Evolutionary conservation across 2,888 invertebrate species (phyloP), one percentile per base, ranked within the genome.

Genomic region (Catocala sponsa): DNA sequence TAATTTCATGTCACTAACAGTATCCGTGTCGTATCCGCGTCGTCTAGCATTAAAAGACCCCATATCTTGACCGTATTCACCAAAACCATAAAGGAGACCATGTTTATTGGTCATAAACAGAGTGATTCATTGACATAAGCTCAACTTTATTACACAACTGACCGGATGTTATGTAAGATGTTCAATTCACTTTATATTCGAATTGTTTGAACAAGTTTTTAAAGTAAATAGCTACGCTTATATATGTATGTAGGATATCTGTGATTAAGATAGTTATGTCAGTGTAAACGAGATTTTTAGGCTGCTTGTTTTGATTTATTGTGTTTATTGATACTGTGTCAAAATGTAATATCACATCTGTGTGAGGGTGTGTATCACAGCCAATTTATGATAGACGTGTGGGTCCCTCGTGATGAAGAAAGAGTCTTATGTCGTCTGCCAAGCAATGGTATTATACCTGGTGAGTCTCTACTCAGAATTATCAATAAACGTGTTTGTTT

Each of bases 71-170:
- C 71, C 68, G 62, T 63, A 67, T 70, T 65, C 62, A 57, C 13
- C 59, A 61, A 48, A 65, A 61, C 76, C 69, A 74, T 76, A 72
- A 74, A 73, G 64, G 68, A 68, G 73, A 44, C 60, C 15, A 68
- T 65, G 68, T 75, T 75, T 75, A 76, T 71, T 48, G 57, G 58
- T 68, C 46, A 74, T 75, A 74, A 76, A 76, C 66, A 46, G 43
- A 47, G 57, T 75, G 75, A 75, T 75, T 75, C 74, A 75, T 73
- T 50, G 76, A 71, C 71, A 66, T 54, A 57, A 66, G 63, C 64
- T 52, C 25, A 71, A 68, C 63, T 76, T 73, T 71, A 76, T 75
- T 73, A 62, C 61, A 47, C 48, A 73, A 75, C 65, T 72, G 58
- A 74, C 76, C 76, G 74, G 71, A 68, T 58, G 57, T 73, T 65